phyloP scores from a whole-genome alignment of 2,797 vertebrate genomes.

The Falco novaeseelandiae region DNA sequence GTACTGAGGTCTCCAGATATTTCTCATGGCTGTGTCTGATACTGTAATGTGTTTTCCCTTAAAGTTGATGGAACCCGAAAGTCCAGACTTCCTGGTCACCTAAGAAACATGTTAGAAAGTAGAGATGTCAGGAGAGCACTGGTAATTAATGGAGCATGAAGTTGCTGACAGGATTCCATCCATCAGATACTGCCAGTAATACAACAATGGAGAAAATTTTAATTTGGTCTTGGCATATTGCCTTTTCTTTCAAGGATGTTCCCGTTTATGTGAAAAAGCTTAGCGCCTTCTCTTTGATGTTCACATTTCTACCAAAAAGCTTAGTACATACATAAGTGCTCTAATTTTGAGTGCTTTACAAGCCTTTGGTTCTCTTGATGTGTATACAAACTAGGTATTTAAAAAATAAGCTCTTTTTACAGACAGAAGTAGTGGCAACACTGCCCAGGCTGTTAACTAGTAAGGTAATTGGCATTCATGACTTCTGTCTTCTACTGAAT shows the following conservation, averaged over 20 bases:
- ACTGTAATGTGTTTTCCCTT: not conserved
- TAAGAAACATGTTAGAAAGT: not conserved
- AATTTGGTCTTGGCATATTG: not conserved
- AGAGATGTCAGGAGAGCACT: not conserved
- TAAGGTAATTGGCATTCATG: not conserved
- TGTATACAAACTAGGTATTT: not conserved
- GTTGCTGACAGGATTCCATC: not conserved
- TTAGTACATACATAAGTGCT: not conserved
- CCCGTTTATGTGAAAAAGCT: not conserved
- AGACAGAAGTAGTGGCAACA: not conserved
- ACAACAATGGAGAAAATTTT: not conserved
- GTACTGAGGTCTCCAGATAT: not conserved
- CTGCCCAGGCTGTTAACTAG: not conserved
- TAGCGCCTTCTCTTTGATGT: not conserved
- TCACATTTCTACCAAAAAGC: not conserved
- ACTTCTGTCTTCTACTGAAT: not conserved
- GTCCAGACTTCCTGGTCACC: not conserved
- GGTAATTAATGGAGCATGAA: not conserved
- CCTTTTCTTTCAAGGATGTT: slow-evolving; percentile 8
- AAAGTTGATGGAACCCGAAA: not conserved
- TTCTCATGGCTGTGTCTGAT: not conserved
- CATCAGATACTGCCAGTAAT: not conserved
- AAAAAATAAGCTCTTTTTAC: not conserved
- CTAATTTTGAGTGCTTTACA: not conserved
- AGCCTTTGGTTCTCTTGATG: not conserved